Evolutionary conservation across 2,113 vertebrate species (phyloP).

Genomic region (Crocuta crocuta): DNA sequence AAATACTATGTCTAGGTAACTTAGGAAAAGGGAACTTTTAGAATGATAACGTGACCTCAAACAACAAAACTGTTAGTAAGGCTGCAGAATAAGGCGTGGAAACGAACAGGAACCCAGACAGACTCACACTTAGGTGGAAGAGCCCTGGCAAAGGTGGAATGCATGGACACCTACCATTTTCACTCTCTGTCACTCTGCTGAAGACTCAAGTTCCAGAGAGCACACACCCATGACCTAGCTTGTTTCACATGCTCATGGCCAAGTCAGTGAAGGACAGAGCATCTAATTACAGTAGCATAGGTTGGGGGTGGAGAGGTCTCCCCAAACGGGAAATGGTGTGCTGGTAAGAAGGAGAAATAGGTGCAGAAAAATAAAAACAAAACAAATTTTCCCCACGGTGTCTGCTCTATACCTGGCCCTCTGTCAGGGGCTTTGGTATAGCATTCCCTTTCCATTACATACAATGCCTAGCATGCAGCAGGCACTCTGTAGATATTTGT

Average conservation of each 20-base stretch:
- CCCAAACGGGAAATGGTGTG: neutral
- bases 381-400: neutral
- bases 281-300: neutral
- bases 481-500: neutral
- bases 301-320: neutral
- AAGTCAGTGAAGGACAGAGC: neutral
- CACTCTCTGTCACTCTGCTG: neutral
- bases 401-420: neutral
- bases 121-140: neutral
- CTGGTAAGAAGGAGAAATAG: neutral
- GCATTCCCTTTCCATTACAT: neutral
- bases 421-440: neutral
- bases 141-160: neutral
- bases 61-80: neutral
- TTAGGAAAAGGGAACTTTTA: neutral
- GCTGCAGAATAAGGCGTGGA: neutral
- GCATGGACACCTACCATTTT: neutral
- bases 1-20: neutral
- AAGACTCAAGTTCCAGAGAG: neutral
- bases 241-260: neutral
- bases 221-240: neutral
- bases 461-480: neutral
- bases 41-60: slow-evolving; percentile 1
- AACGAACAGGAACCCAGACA: neutral
- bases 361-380: neutral